These are phyloP conservation scores for Tiliqua scincoides DNA, from an alignment of 2,113 vertebrate species.

Conservation along the genomic window DNA sequence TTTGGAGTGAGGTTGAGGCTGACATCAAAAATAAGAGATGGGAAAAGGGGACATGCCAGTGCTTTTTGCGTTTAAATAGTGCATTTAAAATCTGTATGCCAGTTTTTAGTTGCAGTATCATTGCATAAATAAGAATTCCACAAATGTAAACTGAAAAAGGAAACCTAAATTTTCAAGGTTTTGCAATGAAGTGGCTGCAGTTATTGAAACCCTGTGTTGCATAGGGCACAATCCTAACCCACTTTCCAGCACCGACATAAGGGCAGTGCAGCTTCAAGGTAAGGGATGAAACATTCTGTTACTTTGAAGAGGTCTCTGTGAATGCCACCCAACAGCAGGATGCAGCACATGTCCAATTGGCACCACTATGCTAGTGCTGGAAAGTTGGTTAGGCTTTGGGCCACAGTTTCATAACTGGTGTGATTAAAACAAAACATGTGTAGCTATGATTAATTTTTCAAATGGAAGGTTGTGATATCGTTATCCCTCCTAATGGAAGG, in stretches of 20 bases:
- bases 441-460: not conserved
- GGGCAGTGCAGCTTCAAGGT: too few relatives aligned
- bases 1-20: not conserved
- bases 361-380: too few relatives aligned
- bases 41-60: not conserved
- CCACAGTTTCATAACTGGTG: not conserved
- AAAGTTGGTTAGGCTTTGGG: too few relatives aligned
- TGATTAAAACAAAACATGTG: not conserved
- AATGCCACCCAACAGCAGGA: too few relatives aligned
- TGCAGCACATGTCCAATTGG: too few relatives aligned
- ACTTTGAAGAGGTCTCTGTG: too few relatives aligned
- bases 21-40: not conserved
- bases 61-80: not conserved
- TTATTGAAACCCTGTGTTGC: not conserved
- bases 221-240: too few relatives aligned
- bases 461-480: not conserved
- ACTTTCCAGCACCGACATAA: too few relatives aligned
- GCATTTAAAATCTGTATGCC: not conserved
- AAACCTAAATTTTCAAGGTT: not conserved
- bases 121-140: not conserved
- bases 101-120: not conserved
- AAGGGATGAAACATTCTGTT: too few relatives aligned
- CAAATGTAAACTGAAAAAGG: not conserved
- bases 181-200: not conserved
- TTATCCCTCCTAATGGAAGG: not conserved